These are phyloP conservation scores for Pyrocephalus nanus DNA, from an alignment of 2,797 vertebrate species.

Conservation along the genomic window DNA sequence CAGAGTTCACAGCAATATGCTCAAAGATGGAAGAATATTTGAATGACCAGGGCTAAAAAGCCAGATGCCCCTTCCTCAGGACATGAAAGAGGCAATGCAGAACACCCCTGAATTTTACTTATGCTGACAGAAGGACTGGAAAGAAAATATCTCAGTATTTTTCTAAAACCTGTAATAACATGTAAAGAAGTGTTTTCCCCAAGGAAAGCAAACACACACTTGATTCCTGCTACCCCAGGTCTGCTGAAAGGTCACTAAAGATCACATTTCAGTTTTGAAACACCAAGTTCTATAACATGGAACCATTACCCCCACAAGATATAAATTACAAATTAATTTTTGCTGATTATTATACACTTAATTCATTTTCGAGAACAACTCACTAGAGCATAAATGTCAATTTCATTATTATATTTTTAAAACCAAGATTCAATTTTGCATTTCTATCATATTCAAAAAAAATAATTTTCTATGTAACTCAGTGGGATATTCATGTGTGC, in stretches of 20 bases:
- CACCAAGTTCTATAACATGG: conserved; percentile 17
- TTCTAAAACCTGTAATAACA: background rate
- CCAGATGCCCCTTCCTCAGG: background rate
- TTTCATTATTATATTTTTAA: conserved; percentile 72
- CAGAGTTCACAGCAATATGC: background rate
- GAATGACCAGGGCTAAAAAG: background rate
- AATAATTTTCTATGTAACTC: conserved; percentile 75
- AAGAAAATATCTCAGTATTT: background rate
- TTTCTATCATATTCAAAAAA: conserved; percentile 76
- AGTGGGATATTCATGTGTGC: conserved; percentile 75
- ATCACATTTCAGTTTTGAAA: conserved; percentile 23
- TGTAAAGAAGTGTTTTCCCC: background rate
- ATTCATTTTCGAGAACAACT: conserved; percentile 63
- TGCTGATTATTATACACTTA: conserved; percentile 16
- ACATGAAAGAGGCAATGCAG: background rate
- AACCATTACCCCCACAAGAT: conserved; percentile 49
- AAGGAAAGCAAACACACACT: background rate
- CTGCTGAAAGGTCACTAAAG: conserved; percentile 50
- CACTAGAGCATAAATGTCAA: conserved; percentile 74
- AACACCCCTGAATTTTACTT: background rate
- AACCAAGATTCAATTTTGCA: conserved; percentile 75
- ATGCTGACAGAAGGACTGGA: background rate
- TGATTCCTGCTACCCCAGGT: background rate
- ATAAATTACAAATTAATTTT: conserved; percentile 71
- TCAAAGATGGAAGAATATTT: background rate